A percentile compares a stretch with the other conserved stretches of the same genome.
phyloP scores from a whole-genome alignment of 2,888 invertebrate genomes.

The Punctoribates punctum region DNA sequence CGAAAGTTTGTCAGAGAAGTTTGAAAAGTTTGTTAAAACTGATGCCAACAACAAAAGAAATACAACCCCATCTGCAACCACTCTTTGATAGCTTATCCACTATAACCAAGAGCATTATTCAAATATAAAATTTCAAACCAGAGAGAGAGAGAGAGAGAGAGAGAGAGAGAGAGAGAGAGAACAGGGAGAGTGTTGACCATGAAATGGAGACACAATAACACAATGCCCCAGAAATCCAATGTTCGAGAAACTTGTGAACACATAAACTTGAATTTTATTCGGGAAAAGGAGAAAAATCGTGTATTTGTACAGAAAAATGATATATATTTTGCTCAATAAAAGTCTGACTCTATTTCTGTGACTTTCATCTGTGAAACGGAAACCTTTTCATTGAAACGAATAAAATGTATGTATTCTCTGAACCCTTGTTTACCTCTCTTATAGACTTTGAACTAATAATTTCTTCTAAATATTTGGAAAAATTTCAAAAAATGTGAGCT shows the following conservation, averaged over 20 bases:
- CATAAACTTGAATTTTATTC: conserved; percentile 1
- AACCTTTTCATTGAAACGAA: background rate
- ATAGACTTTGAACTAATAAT: too few relatives aligned
- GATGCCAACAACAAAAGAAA: background rate
- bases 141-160: background rate
- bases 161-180: background rate
- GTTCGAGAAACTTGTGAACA: background rate
- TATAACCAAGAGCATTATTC: background rate
- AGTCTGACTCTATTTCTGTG: background rate
- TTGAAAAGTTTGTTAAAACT: background rate
- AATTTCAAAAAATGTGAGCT: too few relatives aligned
- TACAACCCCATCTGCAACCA: background rate
- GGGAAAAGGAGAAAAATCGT: background rate
- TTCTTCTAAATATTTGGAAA: too few relatives aligned
- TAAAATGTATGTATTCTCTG: background rate
- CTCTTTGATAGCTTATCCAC: background rate
- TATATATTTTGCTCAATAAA: background rate
- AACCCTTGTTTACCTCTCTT: too few relatives aligned
- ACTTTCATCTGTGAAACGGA: background rate
- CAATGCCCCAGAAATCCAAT: background rate
- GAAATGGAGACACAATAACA: conserved; percentile 25
- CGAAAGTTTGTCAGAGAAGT: conserved; percentile 15
- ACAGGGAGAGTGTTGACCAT: conserved; percentile 15
- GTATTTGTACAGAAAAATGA: background rate
- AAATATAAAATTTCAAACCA: background rate